Evolutionary conservation across 1,140 invertebrate genomes (phyloP), one percentile per base, ranked within the genome.

Genomic region (Neocloeon triangulifer): DNA sequence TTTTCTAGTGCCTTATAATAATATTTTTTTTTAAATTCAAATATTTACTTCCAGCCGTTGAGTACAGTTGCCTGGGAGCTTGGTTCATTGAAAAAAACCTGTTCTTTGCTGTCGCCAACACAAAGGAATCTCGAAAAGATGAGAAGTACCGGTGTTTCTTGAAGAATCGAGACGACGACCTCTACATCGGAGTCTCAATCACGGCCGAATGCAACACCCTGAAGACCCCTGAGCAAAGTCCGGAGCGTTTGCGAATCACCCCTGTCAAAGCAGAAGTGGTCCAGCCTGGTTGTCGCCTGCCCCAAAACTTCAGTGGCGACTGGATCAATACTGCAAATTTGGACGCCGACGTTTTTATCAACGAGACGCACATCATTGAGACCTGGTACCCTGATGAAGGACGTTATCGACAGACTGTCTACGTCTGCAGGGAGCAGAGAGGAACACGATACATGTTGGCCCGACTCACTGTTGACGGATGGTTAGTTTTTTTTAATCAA

Each of bases 241-340:
- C 88, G 0, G 80, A 91, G 46, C 71, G 86, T 57, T 66, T 92
- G 20, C 65, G 74, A 34, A 58, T 95, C 17, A 85, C 70, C 8
- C 84, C 85, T 73, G 72, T 72, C 5, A 76, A 78, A 51, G 49
- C 79, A 0, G 82, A 91, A 59, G 66, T 80, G 9, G 80, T 95
- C 1, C 73, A 77, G 34, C 78, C 89, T 8, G 76, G 80, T 4
- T 97, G 91, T 49, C 69, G 79, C 22, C 52, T 96, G 28, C 86
- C 89, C 0, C 73, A 86, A 52, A 94, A 94, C 51, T 91, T 92
- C 50, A 74, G 70, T 2, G 91, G 91, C 7, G 66, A 78, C 20
- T 97, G 91, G 89, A 86, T 95, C 14, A 95, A 95, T 41, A 94
- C 89, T 1, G 88, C 86, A 1, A 91, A 94, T 47, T 79, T 89